Evolutionary conservation across 92 coral and sea anemone genomes (phyloP).

Genomic region (Phenganax stokvisi): DNA sequence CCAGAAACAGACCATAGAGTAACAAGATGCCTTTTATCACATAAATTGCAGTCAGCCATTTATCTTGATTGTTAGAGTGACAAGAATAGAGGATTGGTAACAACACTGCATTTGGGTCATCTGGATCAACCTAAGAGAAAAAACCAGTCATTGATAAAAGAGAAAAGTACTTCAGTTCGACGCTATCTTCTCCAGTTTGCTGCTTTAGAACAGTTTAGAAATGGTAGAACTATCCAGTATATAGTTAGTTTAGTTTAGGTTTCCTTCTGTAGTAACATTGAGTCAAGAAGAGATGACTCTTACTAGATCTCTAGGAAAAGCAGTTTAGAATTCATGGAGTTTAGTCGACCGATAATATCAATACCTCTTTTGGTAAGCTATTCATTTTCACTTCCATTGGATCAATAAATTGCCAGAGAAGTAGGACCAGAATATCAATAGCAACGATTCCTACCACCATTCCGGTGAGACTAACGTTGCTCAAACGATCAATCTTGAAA

Average conservation of each 20-base stretch:
- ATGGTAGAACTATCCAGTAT: neutral
- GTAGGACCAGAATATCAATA: conserved; percentile 60
- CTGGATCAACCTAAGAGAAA: conserved; percentile 45
- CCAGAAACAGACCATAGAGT: conserved; percentile 83
- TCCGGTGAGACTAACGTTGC: conserved; percentile 58
- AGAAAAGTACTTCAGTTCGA: neutral
- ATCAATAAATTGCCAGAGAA: conserved; percentile 75
- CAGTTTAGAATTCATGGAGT: neutral
- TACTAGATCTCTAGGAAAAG: neutral
- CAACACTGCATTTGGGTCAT: conserved; percentile 30
- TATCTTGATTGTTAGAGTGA: conserved; percentile 44
- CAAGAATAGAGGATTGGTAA: conserved; percentile 56
- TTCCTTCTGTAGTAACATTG: neutral
- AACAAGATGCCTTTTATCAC: conserved; percentile 76
- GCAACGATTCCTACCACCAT: conserved; percentile 63
- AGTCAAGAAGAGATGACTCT: neutral
- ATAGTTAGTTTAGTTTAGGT: neutral
- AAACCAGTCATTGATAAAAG: neutral
- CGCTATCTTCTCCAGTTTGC: neutral
- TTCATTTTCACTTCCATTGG: conserved; percentile 47
- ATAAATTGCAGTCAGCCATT: conserved; percentile 75
- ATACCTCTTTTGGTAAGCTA: conserved; percentile 23
- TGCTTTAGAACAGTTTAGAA: neutral
- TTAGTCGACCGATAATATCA: neutral
- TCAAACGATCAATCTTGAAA: conserved; percentile 32